phyloP scores from a whole-genome alignment of 1,140 invertebrate genomes.

The Coenobita brevimanus region DNA sequence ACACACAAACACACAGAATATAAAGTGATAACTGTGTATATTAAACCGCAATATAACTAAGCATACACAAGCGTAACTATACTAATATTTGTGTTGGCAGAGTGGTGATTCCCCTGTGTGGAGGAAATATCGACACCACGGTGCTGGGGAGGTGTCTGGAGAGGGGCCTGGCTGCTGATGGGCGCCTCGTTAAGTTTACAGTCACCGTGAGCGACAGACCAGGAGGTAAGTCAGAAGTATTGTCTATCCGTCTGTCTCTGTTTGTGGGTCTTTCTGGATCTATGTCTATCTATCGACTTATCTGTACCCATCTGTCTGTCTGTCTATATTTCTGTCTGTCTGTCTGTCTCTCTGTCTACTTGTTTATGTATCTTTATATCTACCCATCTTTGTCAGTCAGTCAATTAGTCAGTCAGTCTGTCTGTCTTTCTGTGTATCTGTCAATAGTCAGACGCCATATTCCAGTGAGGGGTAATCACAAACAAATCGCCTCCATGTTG shows the following conservation, averaged over 20 bases:
- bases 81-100: constrained; percentile 73
- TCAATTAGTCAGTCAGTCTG: too few relatives aligned
- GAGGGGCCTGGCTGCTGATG: constrained; percentile 90
- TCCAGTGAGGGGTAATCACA: too few relatives aligned
- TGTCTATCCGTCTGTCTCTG: neutral
- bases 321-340: neutral
- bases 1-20: too few relatives aligned
- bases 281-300: neutral
- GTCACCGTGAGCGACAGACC: constrained; percentile 87
- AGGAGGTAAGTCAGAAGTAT: constrained; percentile 65
- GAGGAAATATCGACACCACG: constrained; percentile 95
- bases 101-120: constrained; percentile 88
- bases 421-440: too few relatives aligned
- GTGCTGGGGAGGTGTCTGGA: constrained; percentile 91
- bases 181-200: constrained; percentile 88
- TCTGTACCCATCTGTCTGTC: neutral
- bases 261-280: neutral
- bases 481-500: too few relatives aligned
- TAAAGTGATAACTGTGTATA: too few relatives aligned
- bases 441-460: too few relatives aligned
- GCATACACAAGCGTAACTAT: neutral
- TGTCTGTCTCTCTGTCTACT: too few relatives aligned
- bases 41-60: too few relatives aligned
- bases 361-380: too few relatives aligned
- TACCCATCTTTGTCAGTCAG: too few relatives aligned